phyloP scores from a whole-genome alignment of 2,113 vertebrate species.

The Megaceryle torquata region DNA sequence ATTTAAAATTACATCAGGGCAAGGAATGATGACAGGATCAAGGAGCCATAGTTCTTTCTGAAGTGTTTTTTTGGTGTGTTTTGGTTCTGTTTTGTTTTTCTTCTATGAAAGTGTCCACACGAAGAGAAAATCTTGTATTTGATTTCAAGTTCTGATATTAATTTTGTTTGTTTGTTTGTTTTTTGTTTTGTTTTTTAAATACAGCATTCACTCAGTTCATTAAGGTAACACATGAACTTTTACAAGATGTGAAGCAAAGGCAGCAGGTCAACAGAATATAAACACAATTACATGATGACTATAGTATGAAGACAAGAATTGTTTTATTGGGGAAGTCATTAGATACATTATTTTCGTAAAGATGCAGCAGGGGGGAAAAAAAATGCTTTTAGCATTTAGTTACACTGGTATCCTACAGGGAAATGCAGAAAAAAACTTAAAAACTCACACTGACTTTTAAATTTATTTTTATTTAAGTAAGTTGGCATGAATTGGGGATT shows the following conservation, averaged over 20 bases:
- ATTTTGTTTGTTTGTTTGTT: too few relatives aligned
- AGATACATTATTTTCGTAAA: background rate
- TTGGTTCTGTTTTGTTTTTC: too few relatives aligned
- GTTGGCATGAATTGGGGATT: fast-evolving
- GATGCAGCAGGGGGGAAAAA: background rate
- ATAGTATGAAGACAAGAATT: background rate
- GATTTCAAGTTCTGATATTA: too few relatives aligned
- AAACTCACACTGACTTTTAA: background rate
- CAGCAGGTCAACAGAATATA: background rate
- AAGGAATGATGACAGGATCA: too few relatives aligned
- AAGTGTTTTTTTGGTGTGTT: too few relatives aligned
- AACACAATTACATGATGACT: background rate
- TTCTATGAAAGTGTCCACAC: too few relatives aligned
- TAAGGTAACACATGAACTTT: background rate
- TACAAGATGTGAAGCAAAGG: background rate
- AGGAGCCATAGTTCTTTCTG: too few relatives aligned
- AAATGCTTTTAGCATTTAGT: background rate
- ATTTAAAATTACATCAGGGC: too few relatives aligned
- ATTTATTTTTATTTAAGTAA: background rate
- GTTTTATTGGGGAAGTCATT: background rate
- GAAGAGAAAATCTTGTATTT: too few relatives aligned
- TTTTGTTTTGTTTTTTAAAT: background rate
- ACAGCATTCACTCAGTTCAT: background rate
- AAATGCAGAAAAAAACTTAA: background rate
- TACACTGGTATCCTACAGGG: background rate